A percentile compares a stretch with the other conserved stretches of the same genome.
These are phyloP conservation scores for Heteronetta atricapilla DNA, from an alignment of 2,113 vertebrate genomes.

Conservation along the genomic window DNA sequence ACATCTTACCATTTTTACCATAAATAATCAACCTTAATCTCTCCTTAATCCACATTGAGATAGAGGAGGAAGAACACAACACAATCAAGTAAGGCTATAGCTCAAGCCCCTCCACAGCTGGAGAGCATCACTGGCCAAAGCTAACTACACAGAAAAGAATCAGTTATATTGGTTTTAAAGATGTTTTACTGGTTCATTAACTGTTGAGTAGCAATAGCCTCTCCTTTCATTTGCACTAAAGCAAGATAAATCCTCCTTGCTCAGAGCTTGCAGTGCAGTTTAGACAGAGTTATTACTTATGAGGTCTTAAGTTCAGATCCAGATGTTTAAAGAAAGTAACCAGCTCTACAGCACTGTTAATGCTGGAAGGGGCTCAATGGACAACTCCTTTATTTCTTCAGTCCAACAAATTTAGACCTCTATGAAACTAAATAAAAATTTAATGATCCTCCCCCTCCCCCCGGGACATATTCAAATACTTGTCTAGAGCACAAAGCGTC, in stretches of 20 bases:
- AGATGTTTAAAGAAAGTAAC: conserved; percentile 9
- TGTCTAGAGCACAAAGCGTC: not conserved
- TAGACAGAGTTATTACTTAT: conserved; percentile 2
- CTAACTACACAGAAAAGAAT: not conserved
- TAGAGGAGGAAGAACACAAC: not conserved
- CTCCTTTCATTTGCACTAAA: not conserved
- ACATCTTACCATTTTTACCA: not conserved
- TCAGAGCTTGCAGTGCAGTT: not conserved
- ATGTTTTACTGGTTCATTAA: not conserved
- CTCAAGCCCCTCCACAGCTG: not conserved
- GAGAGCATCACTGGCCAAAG: not conserved
- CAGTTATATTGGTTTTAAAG: not conserved
- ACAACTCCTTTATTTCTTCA: not conserved
- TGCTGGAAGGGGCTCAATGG: not conserved
- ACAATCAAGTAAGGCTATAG: not conserved
- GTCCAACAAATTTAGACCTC: not conserved
- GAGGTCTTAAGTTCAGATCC: conserved; percentile 22
- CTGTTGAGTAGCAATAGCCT: not conserved
- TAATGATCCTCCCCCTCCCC: not conserved
- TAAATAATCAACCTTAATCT: not conserved
- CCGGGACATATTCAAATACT: not conserved
- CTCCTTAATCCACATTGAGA: not conserved
- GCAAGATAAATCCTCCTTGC: not conserved
- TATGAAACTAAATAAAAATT: not conserved
- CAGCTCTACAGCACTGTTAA: not conserved